Conservation (phyloP, 1,140 invertebrate species). For the Plutomurus gul region DNA sequence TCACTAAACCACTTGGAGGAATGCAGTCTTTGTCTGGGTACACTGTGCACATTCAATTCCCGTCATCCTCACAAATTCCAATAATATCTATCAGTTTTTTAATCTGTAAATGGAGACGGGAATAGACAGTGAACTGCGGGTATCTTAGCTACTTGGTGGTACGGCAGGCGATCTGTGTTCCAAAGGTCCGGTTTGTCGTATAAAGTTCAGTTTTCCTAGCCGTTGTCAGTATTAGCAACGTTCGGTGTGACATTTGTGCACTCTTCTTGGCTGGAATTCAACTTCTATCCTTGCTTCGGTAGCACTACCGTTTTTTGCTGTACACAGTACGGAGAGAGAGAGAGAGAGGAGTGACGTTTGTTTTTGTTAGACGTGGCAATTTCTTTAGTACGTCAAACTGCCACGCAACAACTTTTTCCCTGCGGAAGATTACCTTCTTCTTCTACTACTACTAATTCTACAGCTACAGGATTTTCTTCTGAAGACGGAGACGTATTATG, state of each 20-base stretch:
- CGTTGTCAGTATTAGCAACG: background rate
- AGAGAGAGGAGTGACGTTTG: background rate
- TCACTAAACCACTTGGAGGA: background rate
- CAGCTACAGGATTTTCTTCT: no score
- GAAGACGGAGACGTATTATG: no score
- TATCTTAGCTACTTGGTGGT: no score
- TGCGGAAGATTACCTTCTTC: no score
- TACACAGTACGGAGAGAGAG: background rate
- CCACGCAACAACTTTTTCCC: background rate
- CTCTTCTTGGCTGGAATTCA: background rate
- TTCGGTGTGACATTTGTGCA: background rate
- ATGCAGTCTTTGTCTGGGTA: constrained; percentile 17
- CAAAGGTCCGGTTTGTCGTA: background rate
- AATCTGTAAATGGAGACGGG: background rate
- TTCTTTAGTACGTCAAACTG: background rate
- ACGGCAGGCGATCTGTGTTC: background rate
- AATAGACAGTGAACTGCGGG: background rate
- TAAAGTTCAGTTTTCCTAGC: background rate
- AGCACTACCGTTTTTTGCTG: background rate
- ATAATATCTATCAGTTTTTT: background rate
- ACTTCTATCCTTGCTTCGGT: background rate
- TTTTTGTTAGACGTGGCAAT: background rate
- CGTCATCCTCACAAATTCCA: background rate
- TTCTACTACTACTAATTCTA: no score
- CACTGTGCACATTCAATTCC: background rate